Base-by-base conservation (phyloP, 2,888 invertebrate species). In the Drosophila nigricruria region DNA sequence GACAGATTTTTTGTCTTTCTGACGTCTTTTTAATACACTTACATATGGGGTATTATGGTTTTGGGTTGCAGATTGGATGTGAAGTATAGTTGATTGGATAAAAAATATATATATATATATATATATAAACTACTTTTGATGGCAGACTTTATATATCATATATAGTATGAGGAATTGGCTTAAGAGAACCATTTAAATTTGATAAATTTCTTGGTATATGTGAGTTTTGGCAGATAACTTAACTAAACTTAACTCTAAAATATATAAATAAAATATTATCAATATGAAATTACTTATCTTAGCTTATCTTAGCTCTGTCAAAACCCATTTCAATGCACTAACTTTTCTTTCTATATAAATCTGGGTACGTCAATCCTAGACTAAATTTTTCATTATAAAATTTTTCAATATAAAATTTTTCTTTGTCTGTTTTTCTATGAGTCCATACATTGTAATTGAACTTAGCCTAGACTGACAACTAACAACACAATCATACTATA, bases 1-100 rank as follows among this genome's bases (percentile, higher is more conserved):
- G 47, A 72, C 76, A 76, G 76, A 73, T 79, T 76, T 56, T 78
- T 79, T 79, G 72, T 78, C 72, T 72, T 68, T 75, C 54, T 61
- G 57, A 20, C 47, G 47, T 16, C 47, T 60, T 63, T 59, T 45
- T 9, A 42, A 42, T 56, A 23, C 56, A 1, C 56, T 56, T 3
- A 3, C 20, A 0, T 0, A 20, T 10, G 20, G 23, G 6, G 23
- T n/a, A 30, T 42, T 10, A 6, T 23, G 10, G 0, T 16, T 16
- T 5, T 30, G 16, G 0, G 20, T 8, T 5, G 9, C 2, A 9
- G 25, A 32, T 32, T 47, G 45, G 40, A 2, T 4, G 3, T 2
- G 8, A 25, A 16, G 16, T 14, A 45, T 16, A 16, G 16, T 23
- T 45, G 16, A 6, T 23, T 2, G n/a, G 2, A 36, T 36, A 36